These are phyloP conservation scores for Chiridota heheva DNA, from an alignment of 35 echinoderm and acorn worm genomes.

Conservation along the genomic window DNA sequence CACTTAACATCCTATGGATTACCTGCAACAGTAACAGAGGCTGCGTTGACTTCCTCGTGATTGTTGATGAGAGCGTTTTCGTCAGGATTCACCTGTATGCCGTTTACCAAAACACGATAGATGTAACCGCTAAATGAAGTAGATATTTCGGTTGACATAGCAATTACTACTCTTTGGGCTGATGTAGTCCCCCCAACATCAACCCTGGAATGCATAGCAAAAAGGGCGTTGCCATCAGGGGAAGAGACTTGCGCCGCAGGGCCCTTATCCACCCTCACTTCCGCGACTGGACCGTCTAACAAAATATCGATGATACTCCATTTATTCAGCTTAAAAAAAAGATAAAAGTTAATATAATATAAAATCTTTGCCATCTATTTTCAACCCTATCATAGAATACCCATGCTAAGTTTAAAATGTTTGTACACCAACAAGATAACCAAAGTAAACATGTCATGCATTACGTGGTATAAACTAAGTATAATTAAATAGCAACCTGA, in stretches of 20 bases:
- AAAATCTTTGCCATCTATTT: not conserved
- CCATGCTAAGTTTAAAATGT: no score
- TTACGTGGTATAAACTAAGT: no score
- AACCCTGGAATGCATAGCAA: not conserved
- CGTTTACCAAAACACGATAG: not conserved
- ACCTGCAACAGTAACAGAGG: conserved; percentile 27
- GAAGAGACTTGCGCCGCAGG: conserved; percentile 30
- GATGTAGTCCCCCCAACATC: conserved; percentile 17
- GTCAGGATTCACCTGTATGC: not conserved
- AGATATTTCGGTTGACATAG: not conserved
- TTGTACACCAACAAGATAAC: no score
- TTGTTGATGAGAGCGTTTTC: not conserved
- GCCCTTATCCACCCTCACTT: conserved; percentile 40
- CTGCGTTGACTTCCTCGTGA: conserved; percentile 20
- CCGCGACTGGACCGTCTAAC: conserved; percentile 13
- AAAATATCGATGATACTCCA: conserved; percentile 44
- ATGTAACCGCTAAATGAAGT: conserved; percentile 26
- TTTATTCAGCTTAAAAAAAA: conserved; percentile 18
- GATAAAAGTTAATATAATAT: not conserved
- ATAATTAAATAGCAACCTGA: no score
- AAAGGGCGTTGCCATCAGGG: not conserved
- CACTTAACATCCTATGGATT: no score
- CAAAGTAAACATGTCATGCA: no score
- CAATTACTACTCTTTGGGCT: not conserved
- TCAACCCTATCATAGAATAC: no score